Conservation (phyloP, 2,797 vertebrate species). For the Liasis olivaceus region DNA sequence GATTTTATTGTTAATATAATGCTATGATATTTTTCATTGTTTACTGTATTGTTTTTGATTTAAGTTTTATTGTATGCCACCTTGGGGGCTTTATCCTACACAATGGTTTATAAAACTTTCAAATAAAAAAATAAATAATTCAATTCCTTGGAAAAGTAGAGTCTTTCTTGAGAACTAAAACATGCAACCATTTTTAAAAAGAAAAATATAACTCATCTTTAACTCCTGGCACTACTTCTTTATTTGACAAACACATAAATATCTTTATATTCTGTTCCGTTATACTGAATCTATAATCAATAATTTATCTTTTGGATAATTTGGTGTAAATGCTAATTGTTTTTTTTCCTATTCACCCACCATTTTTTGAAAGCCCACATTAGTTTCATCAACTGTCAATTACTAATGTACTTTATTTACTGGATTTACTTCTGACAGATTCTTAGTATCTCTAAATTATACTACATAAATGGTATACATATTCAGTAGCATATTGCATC, state of each 20-base stretch:
- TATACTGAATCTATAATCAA: slow-evolving; percentile 50
- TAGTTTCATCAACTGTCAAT: slow-evolving; percentile 63
- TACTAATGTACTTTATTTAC: slow-evolving; percentile 62
- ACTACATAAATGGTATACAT: slow-evolving; percentile 63
- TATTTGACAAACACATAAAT: slow-evolving; percentile 59
- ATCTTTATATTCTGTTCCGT: slow-evolving; percentile 47
- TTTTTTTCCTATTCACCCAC: slow-evolving; percentile 46
- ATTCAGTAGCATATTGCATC: slow-evolving; percentile 43
- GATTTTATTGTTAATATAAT: not conserved
- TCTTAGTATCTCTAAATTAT: slow-evolving; percentile 66
- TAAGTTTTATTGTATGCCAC: not conserved
- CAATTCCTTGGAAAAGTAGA: slow-evolving; percentile 2
- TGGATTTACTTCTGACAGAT: slow-evolving; percentile 67
- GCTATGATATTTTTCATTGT: not conserved
- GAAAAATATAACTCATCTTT: not conserved
- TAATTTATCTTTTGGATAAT: slow-evolving; percentile 67
- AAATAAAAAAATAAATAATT: not conserved
- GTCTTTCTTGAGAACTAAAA: slow-evolving; percentile 27
- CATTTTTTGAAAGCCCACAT: slow-evolving; percentile 67
- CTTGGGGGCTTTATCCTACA: not conserved
- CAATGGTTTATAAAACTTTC: not conserved
- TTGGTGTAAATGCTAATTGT: slow-evolving; percentile 56
- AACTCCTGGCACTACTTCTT: slow-evolving; percentile 39
- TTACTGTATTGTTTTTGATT: not conserved
- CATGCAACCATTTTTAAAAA: slow-evolving; percentile 3